Evolutionary conservation across 2,797 vertebrate species (phyloP), one percentile per base, ranked within the genome.

Genomic region (Adelosebastes latens): DNA sequence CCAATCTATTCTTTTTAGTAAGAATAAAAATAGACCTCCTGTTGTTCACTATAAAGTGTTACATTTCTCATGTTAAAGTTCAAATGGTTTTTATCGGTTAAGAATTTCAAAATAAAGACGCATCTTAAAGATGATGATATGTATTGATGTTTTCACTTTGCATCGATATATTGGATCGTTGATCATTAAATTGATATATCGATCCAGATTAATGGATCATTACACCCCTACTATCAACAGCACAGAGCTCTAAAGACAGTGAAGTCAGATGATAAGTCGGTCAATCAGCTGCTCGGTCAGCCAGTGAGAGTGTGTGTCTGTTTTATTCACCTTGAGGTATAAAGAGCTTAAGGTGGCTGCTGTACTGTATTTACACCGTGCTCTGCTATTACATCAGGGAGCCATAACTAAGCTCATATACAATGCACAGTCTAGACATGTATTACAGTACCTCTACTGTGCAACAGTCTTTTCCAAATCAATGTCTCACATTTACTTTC

Each of bases 401-500:
- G 0, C 2, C 27, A 22, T 9, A 67, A 62, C 24, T 49, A 3
- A 20, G 46, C 18, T 75, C 42, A 36, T 42, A 25, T 3, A 46
- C 32, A 76, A 27, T 53, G 22, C 8, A 67, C 29, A 42, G 20
- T 13, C n/a, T 8, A 27, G 46, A 39, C 61, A 63, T 56, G 32
- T 39, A 31, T 59, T 52, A 42, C 39, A 42, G 39, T 42, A 52
- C 32, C 10, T 31, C 22, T 31, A 31, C 5, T 32, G 58, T 53
- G 18, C 10, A 29, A 39, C 56, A 22, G 10, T 56, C 49, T 32
- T 36, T 61, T 53, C 24, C 39, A 42, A 31, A 42, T 46, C 5
- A 70, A 27, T 75, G 42, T 22, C 10, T 73, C 25, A 32, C 20
- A 34, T 82, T 68, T 68, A 63, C 59, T 56, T 42, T 61, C 24